These are phyloP conservation scores for Tanypteryx hageni DNA, from an alignment of 2,888 invertebrate species.

Conservation along the genomic window DNA sequence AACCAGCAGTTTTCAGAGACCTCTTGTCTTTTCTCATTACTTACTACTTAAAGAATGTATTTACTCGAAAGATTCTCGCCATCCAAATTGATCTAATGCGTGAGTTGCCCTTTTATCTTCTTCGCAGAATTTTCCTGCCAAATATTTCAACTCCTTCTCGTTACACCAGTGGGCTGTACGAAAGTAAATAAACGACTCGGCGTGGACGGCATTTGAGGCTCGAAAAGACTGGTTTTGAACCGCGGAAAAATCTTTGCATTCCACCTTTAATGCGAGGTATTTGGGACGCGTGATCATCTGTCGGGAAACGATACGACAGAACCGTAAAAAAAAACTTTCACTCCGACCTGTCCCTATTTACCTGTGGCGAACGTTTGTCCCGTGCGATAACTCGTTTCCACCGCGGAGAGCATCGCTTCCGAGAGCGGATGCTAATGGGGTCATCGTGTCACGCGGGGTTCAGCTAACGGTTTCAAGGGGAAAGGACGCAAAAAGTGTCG, in stretches of 20 bases:
- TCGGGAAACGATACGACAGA: not conserved
- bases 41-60: no score
- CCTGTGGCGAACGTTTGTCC: not conserved
- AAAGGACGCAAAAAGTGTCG: not conserved
- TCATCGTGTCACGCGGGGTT: not conserved
- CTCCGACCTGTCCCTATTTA: not conserved
- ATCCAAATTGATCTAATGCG: no score
- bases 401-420: not conserved
- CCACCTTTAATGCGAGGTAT: not conserved
- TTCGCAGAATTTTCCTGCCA: no score
- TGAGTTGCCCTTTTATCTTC: no score
- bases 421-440: not conserved
- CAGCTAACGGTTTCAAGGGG: constrained; percentile 29
- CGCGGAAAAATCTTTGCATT: not conserved
- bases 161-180: no score
- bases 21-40: no score
- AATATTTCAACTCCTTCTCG: no score
- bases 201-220: no score
- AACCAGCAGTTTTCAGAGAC: no score
- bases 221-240: no score
- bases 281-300: constrained; percentile 20
- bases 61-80: no score
- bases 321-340: constrained; percentile 18
- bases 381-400: not conserved
- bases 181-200: no score